These are phyloP conservation scores for Amazona finschi DNA, from an alignment of 2,797 vertebrate genomes.

Conservation along the genomic window DNA sequence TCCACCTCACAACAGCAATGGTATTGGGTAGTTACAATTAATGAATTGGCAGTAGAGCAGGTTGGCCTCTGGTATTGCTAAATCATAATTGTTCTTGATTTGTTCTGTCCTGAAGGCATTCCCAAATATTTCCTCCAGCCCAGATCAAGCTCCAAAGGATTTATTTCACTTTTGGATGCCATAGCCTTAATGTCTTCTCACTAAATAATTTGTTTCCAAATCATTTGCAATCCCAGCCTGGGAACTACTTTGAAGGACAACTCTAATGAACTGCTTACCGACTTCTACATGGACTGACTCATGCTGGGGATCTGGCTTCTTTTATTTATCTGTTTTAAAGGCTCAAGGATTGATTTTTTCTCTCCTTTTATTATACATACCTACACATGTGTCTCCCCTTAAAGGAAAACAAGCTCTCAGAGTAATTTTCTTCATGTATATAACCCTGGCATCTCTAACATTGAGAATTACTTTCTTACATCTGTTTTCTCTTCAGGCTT, in stretches of 20 bases:
- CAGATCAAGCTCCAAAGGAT: not conserved
- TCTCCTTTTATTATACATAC: not conserved
- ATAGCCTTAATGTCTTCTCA: not conserved
- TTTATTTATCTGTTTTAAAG: not conserved
- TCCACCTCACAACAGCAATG: fast-evolving
- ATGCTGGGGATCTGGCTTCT: not conserved
- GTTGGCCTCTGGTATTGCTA: not conserved
- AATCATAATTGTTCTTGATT: not conserved
- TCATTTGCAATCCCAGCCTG: not conserved
- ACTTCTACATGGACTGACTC: not conserved
- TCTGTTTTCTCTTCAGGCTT: not conserved
- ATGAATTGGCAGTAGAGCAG: not conserved
- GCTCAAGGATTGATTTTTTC: not conserved
- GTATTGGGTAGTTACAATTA: not conserved
- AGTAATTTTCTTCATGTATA: not conserved
- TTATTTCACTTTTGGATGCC: not conserved
- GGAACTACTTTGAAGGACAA: not conserved
- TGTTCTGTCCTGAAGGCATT: not conserved
- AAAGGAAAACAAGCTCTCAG: not conserved
- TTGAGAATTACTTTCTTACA: not conserved
- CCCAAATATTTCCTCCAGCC: not conserved
- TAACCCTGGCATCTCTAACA: not conserved
- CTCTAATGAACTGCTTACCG: not conserved
- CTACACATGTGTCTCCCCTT: not conserved
- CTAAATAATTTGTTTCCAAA: not conserved